Conservation (phyloP, 2,797 vertebrate genomes). For the Pteronotus mesoamericanus region DNA sequence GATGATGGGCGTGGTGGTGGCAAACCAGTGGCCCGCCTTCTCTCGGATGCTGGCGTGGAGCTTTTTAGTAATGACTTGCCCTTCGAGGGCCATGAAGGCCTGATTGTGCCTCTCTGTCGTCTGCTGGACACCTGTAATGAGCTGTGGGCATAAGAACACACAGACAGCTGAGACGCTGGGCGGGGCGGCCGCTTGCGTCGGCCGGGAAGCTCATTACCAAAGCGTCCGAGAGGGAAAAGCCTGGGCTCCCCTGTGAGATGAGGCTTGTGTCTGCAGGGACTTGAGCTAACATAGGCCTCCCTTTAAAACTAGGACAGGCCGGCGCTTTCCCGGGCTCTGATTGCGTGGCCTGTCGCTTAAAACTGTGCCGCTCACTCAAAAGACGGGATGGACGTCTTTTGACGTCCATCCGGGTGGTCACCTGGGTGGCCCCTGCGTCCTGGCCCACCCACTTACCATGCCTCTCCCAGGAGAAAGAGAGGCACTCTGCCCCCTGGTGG, state of each 20-base stretch:
- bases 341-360: neutral
- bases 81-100: conserved; percentile 98
- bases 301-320: neutral
- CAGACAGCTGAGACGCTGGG: conserved; percentile 15
- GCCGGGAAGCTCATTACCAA: neutral
- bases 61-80: conserved; percentile 93
- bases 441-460: accelerated
- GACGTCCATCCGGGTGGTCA: too few species aligned
- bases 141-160: conserved; percentile 81
- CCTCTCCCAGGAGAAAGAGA: too few species aligned
- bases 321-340: neutral
- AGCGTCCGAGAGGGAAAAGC: too few species aligned
- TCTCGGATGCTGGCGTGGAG: conserved; percentile 88
- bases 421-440: neutral
- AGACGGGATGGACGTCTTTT: neutral
- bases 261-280: neutral
- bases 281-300: accelerated
- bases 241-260: neutral
- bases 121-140: conserved; percentile 97
- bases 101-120: conserved; percentile 96
- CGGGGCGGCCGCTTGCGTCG: accelerated
- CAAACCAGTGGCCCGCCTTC: conserved; percentile 98
- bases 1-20: conserved; percentile 94
- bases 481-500: neutral
- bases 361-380: neutral